phyloP scores from a whole-genome alignment of 2,797 vertebrate genomes.

The Sebastes elongatus region DNA sequence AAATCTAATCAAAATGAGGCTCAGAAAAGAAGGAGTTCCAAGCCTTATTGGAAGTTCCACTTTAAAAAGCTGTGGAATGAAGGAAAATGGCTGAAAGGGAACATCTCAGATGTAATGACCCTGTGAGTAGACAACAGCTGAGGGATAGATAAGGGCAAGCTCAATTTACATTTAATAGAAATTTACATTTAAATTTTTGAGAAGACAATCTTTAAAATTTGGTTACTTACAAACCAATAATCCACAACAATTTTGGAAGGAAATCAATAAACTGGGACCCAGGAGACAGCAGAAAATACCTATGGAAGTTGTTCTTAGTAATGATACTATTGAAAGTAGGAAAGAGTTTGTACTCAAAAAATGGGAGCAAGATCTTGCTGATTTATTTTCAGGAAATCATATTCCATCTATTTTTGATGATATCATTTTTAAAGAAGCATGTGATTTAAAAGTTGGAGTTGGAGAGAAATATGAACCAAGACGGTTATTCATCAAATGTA shows the following conservation, averaged over 20 bases:
- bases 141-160: background rate
- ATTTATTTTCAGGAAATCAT: background rate
- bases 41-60: background rate
- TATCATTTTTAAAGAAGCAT: background rate
- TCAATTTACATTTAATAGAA: background rate
- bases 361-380: background rate
- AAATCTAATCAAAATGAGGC: background rate
- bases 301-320: background rate
- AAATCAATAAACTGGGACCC: background rate
- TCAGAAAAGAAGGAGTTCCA: background rate
- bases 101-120: background rate
- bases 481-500: background rate
- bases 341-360: background rate
- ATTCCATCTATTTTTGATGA: background rate
- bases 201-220: background rate
- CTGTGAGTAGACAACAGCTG: background rate
- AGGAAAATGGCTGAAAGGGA: background rate
- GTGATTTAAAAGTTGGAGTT: background rate
- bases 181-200: background rate
- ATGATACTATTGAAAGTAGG: background rate
- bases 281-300: background rate
- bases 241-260: background rate
- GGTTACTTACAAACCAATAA: background rate
- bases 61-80: background rate
- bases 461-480: background rate